Evolutionary conservation across 2,797 vertebrate species (phyloP), one percentile per base, ranked within the genome.

Genomic region (Poeciliopsis turneri): DNA sequence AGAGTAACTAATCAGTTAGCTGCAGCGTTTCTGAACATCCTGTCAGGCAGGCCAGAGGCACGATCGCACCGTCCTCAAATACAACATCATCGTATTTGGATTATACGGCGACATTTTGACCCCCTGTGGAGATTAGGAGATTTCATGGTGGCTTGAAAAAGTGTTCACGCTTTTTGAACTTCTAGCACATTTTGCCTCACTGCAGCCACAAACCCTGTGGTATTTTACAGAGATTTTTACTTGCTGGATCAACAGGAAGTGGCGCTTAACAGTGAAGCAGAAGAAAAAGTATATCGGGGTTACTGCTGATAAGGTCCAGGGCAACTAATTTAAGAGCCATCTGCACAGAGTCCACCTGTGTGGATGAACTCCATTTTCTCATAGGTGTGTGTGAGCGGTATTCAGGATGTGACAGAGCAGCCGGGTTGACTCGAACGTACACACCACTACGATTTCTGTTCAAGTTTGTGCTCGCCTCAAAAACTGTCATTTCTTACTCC

Each of bases 401-500:
- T 97, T 98, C 90, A 98, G 93, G 84, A 98, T 78, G 66, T 98
- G 97, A n/a, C 96, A 98, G 94, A 89, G 97, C 96, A 0, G 90
- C 88, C 1, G 90, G 91, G 90, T 97, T 97, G 86, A 96, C 77
- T 59, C n/a, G 13, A 59, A 28, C 12, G 2, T 12, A 30, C 57
- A 30, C 59, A 64, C 11, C 59, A 36, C 15, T 18, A 36, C 96
- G 92, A 41, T 68, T 68, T 68, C 23, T 2, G 39, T 20, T n/a
- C 23, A 43, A 12, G 11, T 25, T 12, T 41, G 39, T 41, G 20
- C 20, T 43, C 41, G 3, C 4, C 33, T 64, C 23, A 68, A 9
- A 68, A 20, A 25, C 10, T 12, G 23, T n/a, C 20, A 43, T 43
- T 69, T 69, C 23, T 23, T 8, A 25, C n/a, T 41, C 11, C 4